Evolutionary conservation across 2,113 vertebrate species (phyloP).

Genomic region (Sphyrna mokarran): DNA sequence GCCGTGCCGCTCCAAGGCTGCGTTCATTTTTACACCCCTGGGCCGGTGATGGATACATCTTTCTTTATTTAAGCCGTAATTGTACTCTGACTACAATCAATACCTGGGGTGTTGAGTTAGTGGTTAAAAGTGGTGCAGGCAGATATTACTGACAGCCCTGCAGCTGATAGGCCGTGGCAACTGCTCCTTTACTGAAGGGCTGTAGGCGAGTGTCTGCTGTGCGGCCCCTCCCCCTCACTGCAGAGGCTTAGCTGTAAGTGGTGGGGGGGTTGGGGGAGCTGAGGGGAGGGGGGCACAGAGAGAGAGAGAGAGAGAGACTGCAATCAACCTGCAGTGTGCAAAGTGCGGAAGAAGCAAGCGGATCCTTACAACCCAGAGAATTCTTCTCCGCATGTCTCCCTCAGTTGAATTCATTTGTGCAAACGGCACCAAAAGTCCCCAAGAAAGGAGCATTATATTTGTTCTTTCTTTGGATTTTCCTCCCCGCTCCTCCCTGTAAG

Average conservation of each 20-base stretch:
- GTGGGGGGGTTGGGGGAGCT: too few relatives aligned
- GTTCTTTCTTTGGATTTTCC: not conserved
- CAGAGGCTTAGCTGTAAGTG: not conserved
- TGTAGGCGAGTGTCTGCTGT: not conserved
- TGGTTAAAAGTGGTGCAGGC: not conserved
- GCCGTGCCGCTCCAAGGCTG: too few relatives aligned
- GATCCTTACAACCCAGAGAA: not conserved
- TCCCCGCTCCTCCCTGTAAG: not conserved
- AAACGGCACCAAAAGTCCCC: not conserved
- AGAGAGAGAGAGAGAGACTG: not conserved
- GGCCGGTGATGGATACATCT: not conserved
- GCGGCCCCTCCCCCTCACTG: not conserved
- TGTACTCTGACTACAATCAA: not conserved
- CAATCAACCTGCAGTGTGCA: not conserved
- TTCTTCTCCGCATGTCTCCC: not conserved
- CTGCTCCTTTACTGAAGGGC: not conserved
- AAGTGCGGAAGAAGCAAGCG: not conserved
- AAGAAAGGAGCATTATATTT: not conserved
- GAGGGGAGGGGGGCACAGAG: not conserved
- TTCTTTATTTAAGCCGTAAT: not conserved
- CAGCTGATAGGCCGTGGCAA: not conserved
- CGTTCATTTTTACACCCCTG: too few relatives aligned
- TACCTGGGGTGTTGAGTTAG: not conserved
- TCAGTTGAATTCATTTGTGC: not conserved
- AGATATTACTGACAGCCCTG: not conserved